phyloP scores from a whole-genome alignment of 2,888 invertebrate genomes.

The Subacronicta megacephala region DNA sequence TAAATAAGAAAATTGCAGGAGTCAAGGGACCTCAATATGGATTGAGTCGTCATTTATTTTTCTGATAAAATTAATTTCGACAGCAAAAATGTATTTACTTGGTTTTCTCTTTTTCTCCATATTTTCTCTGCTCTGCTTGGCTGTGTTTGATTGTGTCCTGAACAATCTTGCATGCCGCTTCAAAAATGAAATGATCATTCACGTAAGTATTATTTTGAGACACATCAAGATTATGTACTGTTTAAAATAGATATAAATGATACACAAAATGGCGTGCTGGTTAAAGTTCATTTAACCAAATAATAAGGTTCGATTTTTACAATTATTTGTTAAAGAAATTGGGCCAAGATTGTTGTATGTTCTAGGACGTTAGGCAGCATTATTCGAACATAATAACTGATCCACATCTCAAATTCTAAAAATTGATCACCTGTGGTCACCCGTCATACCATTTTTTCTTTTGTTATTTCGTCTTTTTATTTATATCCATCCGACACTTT shows the following conservation, averaged over 20 bases:
- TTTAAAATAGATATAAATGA: slow-evolving; percentile 47
- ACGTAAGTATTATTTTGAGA: slow-evolving; percentile 93
- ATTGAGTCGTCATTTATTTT: slow-evolving; percentile 87
- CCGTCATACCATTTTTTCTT: slow-evolving; percentile 76
- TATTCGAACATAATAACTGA: slow-evolving; percentile 53
- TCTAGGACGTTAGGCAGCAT: slow-evolving; percentile 62
- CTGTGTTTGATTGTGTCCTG: slow-evolving; percentile 95
- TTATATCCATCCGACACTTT: slow-evolving; percentile 86
- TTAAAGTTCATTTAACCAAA: slow-evolving; percentile 46
- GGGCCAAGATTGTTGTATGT: slow-evolving; percentile 43
- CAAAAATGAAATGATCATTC: slow-evolving; percentile 92
- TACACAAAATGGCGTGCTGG: slow-evolving; percentile 57
- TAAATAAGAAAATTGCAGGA: slow-evolving; percentile 51
- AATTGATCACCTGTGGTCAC: slow-evolving; percentile 78
- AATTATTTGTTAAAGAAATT: slow-evolving; percentile 42
- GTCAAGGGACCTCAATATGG: slow-evolving; percentile 86
- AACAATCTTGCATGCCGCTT: slow-evolving; percentile 94
- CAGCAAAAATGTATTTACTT: slow-evolving; percentile 92
- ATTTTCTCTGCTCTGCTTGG: slow-evolving; percentile 95
- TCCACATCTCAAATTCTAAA: slow-evolving; percentile 55
- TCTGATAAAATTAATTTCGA: slow-evolving; percentile 86
- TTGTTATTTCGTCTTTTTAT: slow-evolving; percentile 69
- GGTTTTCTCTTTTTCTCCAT: slow-evolving; percentile 94
- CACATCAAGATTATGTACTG: slow-evolving; percentile 80
- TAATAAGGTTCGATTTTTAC: slow-evolving; percentile 46